Evolutionary conservation across 2,797 vertebrate genomes (phyloP).

Genomic region (Enteromius afrohamiltoni): DNA sequence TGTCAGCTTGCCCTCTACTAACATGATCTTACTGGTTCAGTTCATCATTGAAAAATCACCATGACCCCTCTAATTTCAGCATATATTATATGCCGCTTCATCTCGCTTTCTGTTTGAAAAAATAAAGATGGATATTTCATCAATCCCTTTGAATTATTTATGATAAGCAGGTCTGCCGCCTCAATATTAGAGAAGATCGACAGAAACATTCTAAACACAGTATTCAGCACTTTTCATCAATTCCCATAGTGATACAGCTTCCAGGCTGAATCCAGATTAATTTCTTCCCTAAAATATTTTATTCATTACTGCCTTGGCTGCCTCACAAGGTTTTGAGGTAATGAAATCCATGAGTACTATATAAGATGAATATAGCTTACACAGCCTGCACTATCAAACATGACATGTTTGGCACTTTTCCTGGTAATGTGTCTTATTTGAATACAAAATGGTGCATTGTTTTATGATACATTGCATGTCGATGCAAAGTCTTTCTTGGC

Average conservation of each 20-base stretch:
- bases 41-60: background rate
- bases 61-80: slow-evolving; percentile 25
- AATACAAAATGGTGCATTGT: slow-evolving; percentile 5
- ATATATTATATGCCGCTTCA: slow-evolving; percentile 29
- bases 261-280: slow-evolving; percentile 52
- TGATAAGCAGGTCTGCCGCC: slow-evolving; percentile 39
- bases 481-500: background rate
- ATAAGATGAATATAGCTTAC: slow-evolving; percentile 33
- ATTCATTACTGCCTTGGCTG: slow-evolving; percentile 57
- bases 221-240: slow-evolving; percentile 46
- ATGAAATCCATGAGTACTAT: slow-evolving; percentile 46
- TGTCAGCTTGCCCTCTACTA: background rate
- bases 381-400: slow-evolving; percentile 7
- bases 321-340: slow-evolving; percentile 52
- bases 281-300: slow-evolving; percentile 57
- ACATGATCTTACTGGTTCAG: slow-evolving; percentile 6
- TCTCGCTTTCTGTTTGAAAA: slow-evolving; percentile 27
- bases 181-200: slow-evolving; percentile 37
- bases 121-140: slow-evolving; percentile 29
- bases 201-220: slow-evolving; percentile 54
- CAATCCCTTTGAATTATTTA: slow-evolving; percentile 53
- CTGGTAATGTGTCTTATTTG: background rate
- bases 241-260: slow-evolving; percentile 52
- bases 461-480: background rate
- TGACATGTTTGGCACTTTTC: background rate